Evolutionary conservation across 2,113 vertebrate genomes (phyloP), one percentile per base, ranked within the genome.

Genomic region (Colossoma macropomum): DNA sequence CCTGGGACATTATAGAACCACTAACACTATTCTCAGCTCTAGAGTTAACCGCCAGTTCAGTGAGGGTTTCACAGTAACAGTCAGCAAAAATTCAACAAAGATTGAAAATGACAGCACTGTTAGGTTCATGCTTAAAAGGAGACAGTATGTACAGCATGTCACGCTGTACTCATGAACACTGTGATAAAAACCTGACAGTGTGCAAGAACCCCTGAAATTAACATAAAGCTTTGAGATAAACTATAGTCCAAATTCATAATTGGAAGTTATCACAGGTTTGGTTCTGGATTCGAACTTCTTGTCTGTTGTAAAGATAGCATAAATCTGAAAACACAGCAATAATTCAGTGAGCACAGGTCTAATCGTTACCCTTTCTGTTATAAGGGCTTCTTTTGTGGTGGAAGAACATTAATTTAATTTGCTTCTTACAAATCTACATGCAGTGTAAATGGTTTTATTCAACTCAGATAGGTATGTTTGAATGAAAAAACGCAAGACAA

Each of bases 1-100:
- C 82, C 85, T 84, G 87, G 85, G 84, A 89, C 48, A 84, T 81
- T 60, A 41, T 85, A 85, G 59, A 76, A 90, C 87, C 86, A 74
- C 32, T 75, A 77, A 76, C 45, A 68, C 59, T 23, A 66, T 75
- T 63, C 56, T 66, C 45, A 75, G 28, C 38, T 69, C 32, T 82
- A 45, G 32, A 76, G 30, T 54, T 82, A 56, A 81, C 59, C 71
- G n/a, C 68, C 15, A n/a, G 21, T 38, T 45, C 41, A 45, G 4
- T 59, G 23, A 56, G 50, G 16, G 32, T 27, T 62, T 28, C 41
- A 41, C 52, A 59, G 50, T 19, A 34, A 25, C 60, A 27, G 19
- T 81, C 70, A 81, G 38, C 27, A 74, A 65, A 30, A 66, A 62
- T 56, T 56, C 7, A 1, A 50, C 25, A 48, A 34, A 8, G 15